Evolutionary conservation across 2,888 invertebrate genomes (phyloP).

Genomic region (Aelia acuminata): DNA sequence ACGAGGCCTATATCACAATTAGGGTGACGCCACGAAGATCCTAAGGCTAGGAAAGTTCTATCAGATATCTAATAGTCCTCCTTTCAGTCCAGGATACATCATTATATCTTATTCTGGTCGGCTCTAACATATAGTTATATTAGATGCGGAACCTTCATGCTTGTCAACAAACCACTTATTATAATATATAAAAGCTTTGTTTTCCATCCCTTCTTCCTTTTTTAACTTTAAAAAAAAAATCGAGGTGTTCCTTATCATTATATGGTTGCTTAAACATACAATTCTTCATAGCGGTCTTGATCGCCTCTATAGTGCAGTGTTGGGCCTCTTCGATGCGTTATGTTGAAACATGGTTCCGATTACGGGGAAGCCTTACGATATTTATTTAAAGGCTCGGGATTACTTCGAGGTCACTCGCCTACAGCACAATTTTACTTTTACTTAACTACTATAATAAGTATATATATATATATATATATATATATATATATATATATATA

Average conservation of each 20-base stretch:
- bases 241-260: background rate
- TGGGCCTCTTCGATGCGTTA: too few relatives aligned
- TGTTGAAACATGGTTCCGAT: too few relatives aligned
- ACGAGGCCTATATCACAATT: constrained; percentile 29
- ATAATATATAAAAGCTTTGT: background rate
- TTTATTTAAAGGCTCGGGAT: too few relatives aligned
- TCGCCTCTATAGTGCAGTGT: background rate
- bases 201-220: background rate
- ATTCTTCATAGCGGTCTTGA: background rate
- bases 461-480: too few relatives aligned
- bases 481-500: too few relatives aligned
- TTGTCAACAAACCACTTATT: background rate
- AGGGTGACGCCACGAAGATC: background rate
- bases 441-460: too few relatives aligned
- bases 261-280: background rate
- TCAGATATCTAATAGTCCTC: background rate
- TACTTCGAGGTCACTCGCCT: too few relatives aligned
- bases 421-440: too few relatives aligned
- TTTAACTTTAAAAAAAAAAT: background rate
- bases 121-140: background rate
- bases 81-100: background rate
- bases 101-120: background rate
- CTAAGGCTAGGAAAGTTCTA: constrained; percentile 36
- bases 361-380: too few relatives aligned
- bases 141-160: background rate